Base-by-base conservation (phyloP, 2,888 invertebrate species). In the Sinohyriopsis cumingii region DNA sequence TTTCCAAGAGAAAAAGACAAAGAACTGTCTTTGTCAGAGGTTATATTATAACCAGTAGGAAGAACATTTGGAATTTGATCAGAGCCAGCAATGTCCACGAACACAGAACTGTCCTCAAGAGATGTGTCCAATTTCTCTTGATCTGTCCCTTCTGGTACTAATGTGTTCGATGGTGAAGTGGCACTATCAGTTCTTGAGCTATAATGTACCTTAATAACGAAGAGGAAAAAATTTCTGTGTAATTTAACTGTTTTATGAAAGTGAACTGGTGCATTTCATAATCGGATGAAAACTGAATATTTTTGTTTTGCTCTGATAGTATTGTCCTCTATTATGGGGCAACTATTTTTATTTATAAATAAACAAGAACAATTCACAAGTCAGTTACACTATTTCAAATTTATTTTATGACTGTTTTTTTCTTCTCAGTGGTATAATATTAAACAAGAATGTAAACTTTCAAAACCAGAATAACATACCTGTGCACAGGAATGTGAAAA, bases 131-230 rank as follows among this genome's bases (percentile, higher is more conserved):
- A 19, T 15, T 53, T 55, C 5, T 53, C 55, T 20, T 45, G 6
- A 7, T 53, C 20, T 33, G 59, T 60, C 5, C 65, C 19, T 19
- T 73, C 73, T 33, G 69, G 62, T 18, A 71, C 63, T 54, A 77
- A 63, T 9, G 77, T 77, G 65, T 67, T 77, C 4, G 73, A 65
- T 12, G 77, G 77, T 12, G 77, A 77, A 25, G 33, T 69, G 54
- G 72, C 67, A 55, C 71, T 62, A 55, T 79, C 82, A 7, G 87
- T 88, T 77, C 87, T 89, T 20, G 90, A 90, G 72, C 86, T 88
- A 79, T 90, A 90, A 75, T 89, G 89, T 0, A 90, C 87, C 89
- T 90, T 73, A 6, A 70, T 76, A 25, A 59, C 5, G 69, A 54
- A 55, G 5, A 59, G 56, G 6, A 24, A 57, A 22, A 59, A 59